These are phyloP conservation scores for Orthonyx spaldingii DNA, from an alignment of 2,113 vertebrate genomes.

Conservation along the genomic window DNA sequence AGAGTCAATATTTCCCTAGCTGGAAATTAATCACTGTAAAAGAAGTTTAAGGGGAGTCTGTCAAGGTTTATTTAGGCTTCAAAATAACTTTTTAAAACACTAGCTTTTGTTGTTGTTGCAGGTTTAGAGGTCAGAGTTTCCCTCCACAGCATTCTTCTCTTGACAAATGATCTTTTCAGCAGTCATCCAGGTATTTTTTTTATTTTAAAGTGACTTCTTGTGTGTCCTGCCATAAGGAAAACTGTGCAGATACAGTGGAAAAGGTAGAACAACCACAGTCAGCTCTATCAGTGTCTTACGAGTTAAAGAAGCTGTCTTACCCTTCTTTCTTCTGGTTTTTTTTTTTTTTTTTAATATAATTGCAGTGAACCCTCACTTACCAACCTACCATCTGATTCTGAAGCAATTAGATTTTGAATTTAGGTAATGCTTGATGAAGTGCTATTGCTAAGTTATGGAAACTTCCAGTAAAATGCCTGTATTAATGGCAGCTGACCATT, in stretches of 20 bases:
- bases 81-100: constrained; percentile 49
- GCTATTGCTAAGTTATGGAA: background rate
- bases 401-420: background rate
- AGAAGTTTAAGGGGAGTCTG: constrained; percentile 48
- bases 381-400: background rate
- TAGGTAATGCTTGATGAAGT: background rate
- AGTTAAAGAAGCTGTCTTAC: background rate
- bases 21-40: constrained; percentile 54
- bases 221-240: constrained; percentile 43
- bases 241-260: background rate
- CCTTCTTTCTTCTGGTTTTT: background rate
- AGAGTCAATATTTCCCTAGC: constrained; percentile 43
- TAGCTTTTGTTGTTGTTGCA: constrained; percentile 52
- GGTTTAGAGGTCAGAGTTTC: constrained; percentile 54
- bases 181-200: constrained; percentile 45
- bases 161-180: constrained; percentile 44
- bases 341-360: background rate
- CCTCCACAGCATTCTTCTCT: constrained; percentile 50
- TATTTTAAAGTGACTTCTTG: constrained; percentile 49
- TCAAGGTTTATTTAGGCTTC: constrained; percentile 64
- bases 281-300: background rate
- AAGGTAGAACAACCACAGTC: background rate
- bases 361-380: background rate
- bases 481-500: background rate
- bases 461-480: background rate